Conservation (phyloP, 2,113 vertebrate genomes). For the Lophius piscatorius region DNA sequence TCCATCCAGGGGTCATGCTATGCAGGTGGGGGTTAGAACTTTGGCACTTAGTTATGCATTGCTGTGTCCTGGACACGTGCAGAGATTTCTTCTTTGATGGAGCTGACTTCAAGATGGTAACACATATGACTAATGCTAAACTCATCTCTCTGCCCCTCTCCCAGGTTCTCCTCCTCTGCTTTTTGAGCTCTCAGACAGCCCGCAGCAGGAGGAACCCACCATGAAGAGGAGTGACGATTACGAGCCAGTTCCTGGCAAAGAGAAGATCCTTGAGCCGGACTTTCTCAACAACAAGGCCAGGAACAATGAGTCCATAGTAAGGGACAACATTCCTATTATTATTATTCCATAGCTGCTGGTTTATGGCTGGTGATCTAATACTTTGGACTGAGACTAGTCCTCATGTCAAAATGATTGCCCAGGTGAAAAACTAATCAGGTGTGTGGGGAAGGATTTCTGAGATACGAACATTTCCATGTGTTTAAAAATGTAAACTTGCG, state of each 20-base stretch:
- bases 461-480: no score
- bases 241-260: constrained; percentile 74
- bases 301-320: constrained; percentile 83
- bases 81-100: neutral
- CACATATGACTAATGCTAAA: neutral
- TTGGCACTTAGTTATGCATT: no score
- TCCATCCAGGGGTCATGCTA: no score
- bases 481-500: no score
- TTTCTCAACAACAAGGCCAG: constrained; percentile 63
- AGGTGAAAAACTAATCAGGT: neutral
- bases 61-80: no score
- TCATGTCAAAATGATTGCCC: neutral
- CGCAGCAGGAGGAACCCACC: constrained; percentile 27
- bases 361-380: neutral
- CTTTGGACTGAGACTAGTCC: neutral
- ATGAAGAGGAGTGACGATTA: constrained; percentile 82
- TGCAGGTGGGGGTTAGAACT: no score
- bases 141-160: constrained; percentile 9
- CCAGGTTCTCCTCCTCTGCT: constrained; percentile 47
- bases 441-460: no score
- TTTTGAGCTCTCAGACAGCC: constrained; percentile 33
- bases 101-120: neutral
- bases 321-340: constrained; percentile 36
- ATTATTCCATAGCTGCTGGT: neutral
- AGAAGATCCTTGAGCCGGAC: constrained; percentile 78